Conservation (phyloP, 2,888 invertebrate genomes). For the Crocallis elinguaria region DNA sequence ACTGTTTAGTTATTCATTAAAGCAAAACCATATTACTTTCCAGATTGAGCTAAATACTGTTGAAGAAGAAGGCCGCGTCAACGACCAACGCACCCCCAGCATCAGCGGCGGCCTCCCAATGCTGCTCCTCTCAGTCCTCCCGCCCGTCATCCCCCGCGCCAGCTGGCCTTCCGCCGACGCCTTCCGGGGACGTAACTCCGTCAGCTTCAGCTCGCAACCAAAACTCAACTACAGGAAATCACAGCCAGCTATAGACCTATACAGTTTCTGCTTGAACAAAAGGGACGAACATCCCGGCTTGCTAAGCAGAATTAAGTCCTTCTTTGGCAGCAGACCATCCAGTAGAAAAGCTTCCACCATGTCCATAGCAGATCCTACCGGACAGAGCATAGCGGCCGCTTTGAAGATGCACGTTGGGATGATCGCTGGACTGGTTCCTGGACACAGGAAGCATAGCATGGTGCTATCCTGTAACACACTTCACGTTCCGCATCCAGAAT, state of each 20-base stretch:
- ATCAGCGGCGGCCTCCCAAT: conserved; percentile 89
- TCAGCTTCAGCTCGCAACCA: conserved; percentile 88
- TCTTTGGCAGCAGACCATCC: conserved; percentile 87
- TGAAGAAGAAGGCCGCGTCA: conserved; percentile 66
- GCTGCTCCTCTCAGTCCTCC: conserved; percentile 88
- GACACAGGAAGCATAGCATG: conserved; percentile 84
- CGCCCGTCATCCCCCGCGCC: conserved; percentile 90
- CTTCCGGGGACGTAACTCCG: conserved; percentile 85
- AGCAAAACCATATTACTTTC: neutral
- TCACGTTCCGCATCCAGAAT: conserved; percentile 75
- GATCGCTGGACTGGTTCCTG: conserved; percentile 88
- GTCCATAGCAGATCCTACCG: conserved; percentile 85
- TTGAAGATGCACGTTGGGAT: conserved; percentile 90
- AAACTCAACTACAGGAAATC: conserved; percentile 85
- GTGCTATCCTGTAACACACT: conserved; percentile 86
- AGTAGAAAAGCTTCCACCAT: conserved; percentile 88
- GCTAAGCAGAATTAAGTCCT: conserved; percentile 82
- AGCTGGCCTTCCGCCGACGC: conserved; percentile 91
- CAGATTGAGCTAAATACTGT: conserved; percentile 78
- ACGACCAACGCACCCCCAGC: conserved; percentile 84
- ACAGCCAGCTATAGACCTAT: conserved; percentile 84
- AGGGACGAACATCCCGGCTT: conserved; percentile 83
- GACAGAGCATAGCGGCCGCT: conserved; percentile 87
- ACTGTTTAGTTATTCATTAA: neutral
- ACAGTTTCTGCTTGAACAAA: conserved; percentile 84